These are phyloP conservation scores for Sander lucioperca DNA, from an alignment of 2,113 vertebrate species.

Conservation along the genomic window DNA sequence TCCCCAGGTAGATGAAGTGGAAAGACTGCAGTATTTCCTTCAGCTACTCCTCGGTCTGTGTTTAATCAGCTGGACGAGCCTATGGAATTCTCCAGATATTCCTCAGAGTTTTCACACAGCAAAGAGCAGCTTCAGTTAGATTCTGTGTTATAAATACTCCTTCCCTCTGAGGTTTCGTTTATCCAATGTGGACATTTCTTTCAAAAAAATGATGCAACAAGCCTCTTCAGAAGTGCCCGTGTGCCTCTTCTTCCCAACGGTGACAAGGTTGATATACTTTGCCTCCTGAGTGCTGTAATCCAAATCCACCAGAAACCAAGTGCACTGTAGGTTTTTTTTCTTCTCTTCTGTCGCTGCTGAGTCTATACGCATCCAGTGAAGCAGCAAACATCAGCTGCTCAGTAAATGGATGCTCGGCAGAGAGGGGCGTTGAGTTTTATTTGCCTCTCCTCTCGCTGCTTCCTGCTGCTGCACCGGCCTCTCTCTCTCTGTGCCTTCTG, in stretches of 20 bases:
- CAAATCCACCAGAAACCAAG: slow-evolving; percentile 32
- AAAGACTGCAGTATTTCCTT: slow-evolving; percentile 1
- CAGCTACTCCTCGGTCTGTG: background rate
- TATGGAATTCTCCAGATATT: slow-evolving; percentile 2
- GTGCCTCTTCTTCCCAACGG: slow-evolving; percentile 17
- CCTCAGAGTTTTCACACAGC: slow-evolving; percentile 25
- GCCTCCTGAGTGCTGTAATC: slow-evolving; percentile 34
- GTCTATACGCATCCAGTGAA: slow-evolving; percentile 41
- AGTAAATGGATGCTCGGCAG: slow-evolving; percentile 75
- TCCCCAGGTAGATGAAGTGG: background rate
- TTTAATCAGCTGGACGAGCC: background rate
- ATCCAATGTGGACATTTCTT: slow-evolving; percentile 38
- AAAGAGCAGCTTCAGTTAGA: slow-evolving; percentile 12
- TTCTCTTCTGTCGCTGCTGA: slow-evolving; percentile 46
- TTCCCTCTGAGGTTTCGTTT: slow-evolving; percentile 11
- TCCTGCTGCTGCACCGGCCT: slow-evolving; percentile 61
- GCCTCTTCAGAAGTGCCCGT: slow-evolving; percentile 24
- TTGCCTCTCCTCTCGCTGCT: slow-evolving; percentile 49
- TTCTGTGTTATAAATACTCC: slow-evolving; percentile 18
- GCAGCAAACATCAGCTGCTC: slow-evolving; percentile 64
- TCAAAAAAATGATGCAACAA: slow-evolving; percentile 16
- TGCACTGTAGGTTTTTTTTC: slow-evolving; percentile 5
- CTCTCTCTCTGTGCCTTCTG: slow-evolving; percentile 14
- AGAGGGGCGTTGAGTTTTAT: slow-evolving; percentile 70
- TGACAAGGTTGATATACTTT: slow-evolving; percentile 9